Conservation (phyloP, 2,797 vertebrate species). For the Neopelma chrysocephalum region DNA sequence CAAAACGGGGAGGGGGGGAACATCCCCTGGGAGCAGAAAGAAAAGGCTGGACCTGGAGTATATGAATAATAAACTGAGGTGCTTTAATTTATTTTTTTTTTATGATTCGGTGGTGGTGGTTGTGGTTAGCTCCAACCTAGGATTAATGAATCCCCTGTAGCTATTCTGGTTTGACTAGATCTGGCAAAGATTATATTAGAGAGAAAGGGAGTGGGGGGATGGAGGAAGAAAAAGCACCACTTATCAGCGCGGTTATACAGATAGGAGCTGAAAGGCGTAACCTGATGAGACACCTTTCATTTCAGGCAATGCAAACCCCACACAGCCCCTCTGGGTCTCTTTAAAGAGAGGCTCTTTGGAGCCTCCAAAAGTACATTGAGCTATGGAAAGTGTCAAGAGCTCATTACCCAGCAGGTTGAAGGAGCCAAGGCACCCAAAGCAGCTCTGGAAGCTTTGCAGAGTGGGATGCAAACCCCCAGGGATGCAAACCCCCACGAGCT, state of each 20-base stretch:
- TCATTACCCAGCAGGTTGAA: constrained; percentile 4
- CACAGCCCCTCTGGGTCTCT: constrained; percentile 10
- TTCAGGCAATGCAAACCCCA: constrained; percentile 12
- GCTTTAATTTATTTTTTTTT: neutral
- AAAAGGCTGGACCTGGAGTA: neutral
- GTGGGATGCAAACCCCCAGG: neutral
- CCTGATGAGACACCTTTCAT: constrained; percentile 46
- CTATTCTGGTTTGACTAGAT: constrained; percentile 60
- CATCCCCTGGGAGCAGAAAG: neutral
- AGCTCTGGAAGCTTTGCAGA: neutral
- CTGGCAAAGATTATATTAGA: constrained; percentile 31
- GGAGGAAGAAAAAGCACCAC: constrained; percentile 4
- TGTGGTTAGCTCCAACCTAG: constrained; percentile 32
- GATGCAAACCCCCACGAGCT: neutral
- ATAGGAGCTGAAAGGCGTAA: constrained; percentile 42
- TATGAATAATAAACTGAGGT: neutral
- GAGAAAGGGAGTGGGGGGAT: neutral
- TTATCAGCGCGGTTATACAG: constrained; percentile 33
- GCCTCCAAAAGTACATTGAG: neutral
- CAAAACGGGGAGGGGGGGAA: neutral
- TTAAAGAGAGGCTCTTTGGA: constrained; percentile 6
- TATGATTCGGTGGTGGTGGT: neutral
- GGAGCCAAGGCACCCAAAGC: neutral
- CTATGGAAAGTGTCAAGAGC: constrained; percentile 17
- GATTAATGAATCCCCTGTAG: constrained; percentile 53